Percentiles rank a stretch among this genome's conserved stretches.
phyloP scores from a whole-genome alignment of 1,140 invertebrate species.

The Tetramorium parvispinum region DNA sequence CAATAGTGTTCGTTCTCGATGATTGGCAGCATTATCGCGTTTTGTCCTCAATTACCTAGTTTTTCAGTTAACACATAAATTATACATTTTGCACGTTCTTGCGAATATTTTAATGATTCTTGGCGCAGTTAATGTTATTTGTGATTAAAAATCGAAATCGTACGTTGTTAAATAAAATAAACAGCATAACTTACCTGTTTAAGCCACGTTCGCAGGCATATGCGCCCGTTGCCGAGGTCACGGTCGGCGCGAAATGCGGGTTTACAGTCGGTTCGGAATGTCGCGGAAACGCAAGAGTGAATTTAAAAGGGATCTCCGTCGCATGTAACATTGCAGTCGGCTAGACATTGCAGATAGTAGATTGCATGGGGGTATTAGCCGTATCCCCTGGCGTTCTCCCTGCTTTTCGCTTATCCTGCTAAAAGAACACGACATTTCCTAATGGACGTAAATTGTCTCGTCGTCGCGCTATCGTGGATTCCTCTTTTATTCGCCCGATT shows the following conservation, averaged over 20 bases:
- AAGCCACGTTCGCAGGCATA: background rate
- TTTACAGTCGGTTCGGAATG: constrained; percentile 23
- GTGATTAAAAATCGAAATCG: background rate
- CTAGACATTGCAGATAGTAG: constrained; percentile 34
- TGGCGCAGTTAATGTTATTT: background rate
- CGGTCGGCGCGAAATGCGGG: constrained; percentile 17
- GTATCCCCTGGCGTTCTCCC: background rate
- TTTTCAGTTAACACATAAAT: background rate
- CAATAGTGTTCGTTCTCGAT: background rate
- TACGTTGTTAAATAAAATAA: background rate
- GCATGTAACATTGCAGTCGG: constrained; percentile 17
- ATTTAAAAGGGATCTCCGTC: constrained; percentile 29
- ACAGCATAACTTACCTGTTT: background rate
- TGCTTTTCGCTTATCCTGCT: constrained; percentile 27
- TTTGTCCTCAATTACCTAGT: background rate
- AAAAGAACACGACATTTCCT: constrained; percentile 58
- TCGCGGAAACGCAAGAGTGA: constrained; percentile 32
- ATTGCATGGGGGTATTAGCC: constrained; percentile 46
- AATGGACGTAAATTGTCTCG: constrained; percentile 61
- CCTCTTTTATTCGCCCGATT: constrained; percentile 31
- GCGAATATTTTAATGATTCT: background rate
- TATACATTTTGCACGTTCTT: background rate
- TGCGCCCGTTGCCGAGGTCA: background rate
- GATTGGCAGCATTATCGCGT: background rate
- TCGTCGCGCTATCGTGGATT: constrained; percentile 29